phyloP scores from a whole-genome alignment of 2,888 invertebrate genomes.

The Xylota segnis region DNA sequence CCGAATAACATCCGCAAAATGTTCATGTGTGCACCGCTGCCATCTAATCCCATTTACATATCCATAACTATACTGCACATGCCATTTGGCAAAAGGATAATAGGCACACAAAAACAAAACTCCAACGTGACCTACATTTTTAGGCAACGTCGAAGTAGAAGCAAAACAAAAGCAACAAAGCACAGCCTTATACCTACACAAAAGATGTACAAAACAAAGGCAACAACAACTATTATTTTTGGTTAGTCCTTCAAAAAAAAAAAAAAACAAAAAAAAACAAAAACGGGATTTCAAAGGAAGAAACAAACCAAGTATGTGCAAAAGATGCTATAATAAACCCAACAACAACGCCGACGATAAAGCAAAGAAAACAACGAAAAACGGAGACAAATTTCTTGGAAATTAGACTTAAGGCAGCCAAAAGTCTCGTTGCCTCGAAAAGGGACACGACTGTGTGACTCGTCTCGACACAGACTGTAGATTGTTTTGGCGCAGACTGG shows the following conservation, averaged over 20 bases:
- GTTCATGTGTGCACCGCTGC: background rate
- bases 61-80: background rate
- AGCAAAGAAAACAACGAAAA: conserved; percentile 30
- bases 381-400: conserved; percentile 74
- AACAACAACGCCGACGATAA: conserved; percentile 12
- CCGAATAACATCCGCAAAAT: background rate
- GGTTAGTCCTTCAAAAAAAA: conserved; percentile 59
- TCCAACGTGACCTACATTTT: conserved; percentile 69
- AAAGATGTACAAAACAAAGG: conserved; percentile 11
- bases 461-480: conserved; percentile 40
- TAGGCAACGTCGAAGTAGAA: conserved; percentile 46
- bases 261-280: conserved; percentile 32
- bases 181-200: conserved; percentile 35
- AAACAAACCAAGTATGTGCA: background rate
- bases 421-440: conserved; percentile 62
- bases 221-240: conserved; percentile 36
- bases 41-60: conserved; percentile 1
- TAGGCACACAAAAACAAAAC: conserved; percentile 8
- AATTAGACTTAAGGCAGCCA: conserved; percentile 68
- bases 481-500: conserved; percentile 56
- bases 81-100: background rate
- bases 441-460: conserved; percentile 55
- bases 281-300: conserved; percentile 44
- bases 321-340: conserved; percentile 1
- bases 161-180: conserved; percentile 62